A percentile compares a stretch with the other conserved stretches of the same genome.
Conservation (phyloP, 2,113 vertebrate genomes). For the Dipodomys stephensi region DNA sequence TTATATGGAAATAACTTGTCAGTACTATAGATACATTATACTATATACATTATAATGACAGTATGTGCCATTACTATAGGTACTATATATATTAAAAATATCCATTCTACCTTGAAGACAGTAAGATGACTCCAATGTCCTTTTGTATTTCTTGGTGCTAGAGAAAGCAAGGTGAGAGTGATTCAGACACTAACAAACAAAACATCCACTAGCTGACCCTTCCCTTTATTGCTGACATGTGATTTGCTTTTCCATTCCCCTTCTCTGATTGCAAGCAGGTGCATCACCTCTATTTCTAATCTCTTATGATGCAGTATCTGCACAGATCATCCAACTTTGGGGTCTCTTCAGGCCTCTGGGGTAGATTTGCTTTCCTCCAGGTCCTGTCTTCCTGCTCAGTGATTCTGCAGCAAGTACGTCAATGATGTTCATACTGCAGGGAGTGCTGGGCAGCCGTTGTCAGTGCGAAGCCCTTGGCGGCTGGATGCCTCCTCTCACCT, state of each 20-base stretch:
- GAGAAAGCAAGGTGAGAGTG: background rate
- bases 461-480: background rate
- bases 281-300: background rate
- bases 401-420: background rate
- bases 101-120: background rate
- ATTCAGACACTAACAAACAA: background rate
- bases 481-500: background rate
- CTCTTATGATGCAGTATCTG: background rate
- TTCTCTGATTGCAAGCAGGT: rapidly evolving
- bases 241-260: background rate
- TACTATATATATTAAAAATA: background rate
- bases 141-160: background rate
- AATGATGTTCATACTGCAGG: rapidly evolving
- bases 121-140: background rate
- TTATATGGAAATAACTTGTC: background rate
- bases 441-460: background rate
- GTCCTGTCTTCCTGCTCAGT: background rate
- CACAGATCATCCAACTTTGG: background rate
- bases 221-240: background rate
- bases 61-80: no score
- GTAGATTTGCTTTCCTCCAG: background rate
- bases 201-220: background rate
- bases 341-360: background rate
- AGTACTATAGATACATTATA: background rate
- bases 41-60: no score